Conservation (phyloP, 1,140 invertebrate species). For the Wiebesia pumilae region DNA sequence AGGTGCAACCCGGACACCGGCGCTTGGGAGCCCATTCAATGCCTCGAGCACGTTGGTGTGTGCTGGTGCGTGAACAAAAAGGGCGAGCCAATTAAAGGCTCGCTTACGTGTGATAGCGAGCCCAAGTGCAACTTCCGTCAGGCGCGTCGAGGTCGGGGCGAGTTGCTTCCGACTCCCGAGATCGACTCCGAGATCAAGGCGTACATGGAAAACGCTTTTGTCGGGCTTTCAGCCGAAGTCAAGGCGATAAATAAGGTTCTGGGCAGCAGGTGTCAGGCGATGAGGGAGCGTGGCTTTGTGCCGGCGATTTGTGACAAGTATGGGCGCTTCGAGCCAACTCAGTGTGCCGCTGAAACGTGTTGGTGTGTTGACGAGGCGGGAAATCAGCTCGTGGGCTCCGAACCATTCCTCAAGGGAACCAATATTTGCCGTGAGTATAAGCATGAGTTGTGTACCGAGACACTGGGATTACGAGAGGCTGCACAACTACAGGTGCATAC, state of each 20-base stretch:
- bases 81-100: slow-evolving; percentile 87
- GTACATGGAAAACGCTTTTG: slow-evolving; percentile 63
- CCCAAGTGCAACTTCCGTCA: slow-evolving; percentile 86
- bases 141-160: slow-evolving; percentile 76
- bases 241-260: slow-evolving; percentile 60
- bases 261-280: slow-evolving; percentile 79
- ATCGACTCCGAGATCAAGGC: slow-evolving; percentile 67
- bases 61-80: slow-evolving; percentile 90
- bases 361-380: slow-evolving; percentile 93
- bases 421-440: slow-evolving; percentile 77
- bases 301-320: slow-evolving; percentile 79
- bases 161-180: slow-evolving; percentile 57
- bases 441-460: background rate
- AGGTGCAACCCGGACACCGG: slow-evolving; percentile 82
- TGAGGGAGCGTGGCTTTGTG: slow-evolving; percentile 76
- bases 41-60: slow-evolving; percentile 85
- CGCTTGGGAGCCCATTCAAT: slow-evolving; percentile 87
- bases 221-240: slow-evolving; percentile 59
- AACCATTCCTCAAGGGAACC: slow-evolving; percentile 80
- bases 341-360: slow-evolving; percentile 84
- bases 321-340: slow-evolving; percentile 83
- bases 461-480: background rate
- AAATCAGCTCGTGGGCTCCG: slow-evolving; percentile 81
- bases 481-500: too few relatives aligned
- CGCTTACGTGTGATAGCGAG: slow-evolving; percentile 81